Percentiles rank a stretch among this genome's conserved stretches.
Evolutionary conservation across 2,888 invertebrate species (phyloP).

Genomic region (Epsilonema sp.): DNA sequence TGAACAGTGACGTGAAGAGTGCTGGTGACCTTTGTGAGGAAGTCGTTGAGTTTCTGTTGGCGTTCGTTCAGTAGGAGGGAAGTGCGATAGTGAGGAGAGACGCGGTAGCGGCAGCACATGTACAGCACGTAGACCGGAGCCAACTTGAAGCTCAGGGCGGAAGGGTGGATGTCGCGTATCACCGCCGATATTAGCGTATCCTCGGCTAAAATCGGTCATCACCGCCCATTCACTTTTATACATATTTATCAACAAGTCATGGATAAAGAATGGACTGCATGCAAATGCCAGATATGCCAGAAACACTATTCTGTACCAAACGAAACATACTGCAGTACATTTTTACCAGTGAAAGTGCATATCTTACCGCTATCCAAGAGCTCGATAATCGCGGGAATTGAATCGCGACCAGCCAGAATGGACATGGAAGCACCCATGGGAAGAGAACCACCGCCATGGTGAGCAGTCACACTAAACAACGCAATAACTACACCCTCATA

Average conservation of each 20-base stretch:
- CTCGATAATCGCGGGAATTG: conserved; percentile 78
- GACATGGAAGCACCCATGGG: too few relatives aligned
- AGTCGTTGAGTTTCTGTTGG: conserved; percentile 67
- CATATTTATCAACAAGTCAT: background rate
- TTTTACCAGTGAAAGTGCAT: too few relatives aligned
- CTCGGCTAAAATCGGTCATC: conserved; percentile 42
- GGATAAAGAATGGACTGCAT: background rate
- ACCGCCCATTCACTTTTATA: too few relatives aligned
- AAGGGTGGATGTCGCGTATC: conserved; percentile 47
- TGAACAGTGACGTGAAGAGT: conserved; percentile 63
- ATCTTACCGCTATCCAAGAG: conserved; percentile 65
- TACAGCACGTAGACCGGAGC: conserved; percentile 93
- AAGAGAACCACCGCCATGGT: too few relatives aligned
- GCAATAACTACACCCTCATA: too few relatives aligned
- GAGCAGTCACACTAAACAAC: too few relatives aligned
- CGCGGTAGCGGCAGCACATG: conserved; percentile 72
- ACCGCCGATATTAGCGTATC: conserved; percentile 71
- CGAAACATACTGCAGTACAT: background rate
- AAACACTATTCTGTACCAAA: background rate
- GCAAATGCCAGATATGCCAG: background rate
- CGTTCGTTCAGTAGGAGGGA: conserved; percentile 75
- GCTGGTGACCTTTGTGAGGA: conserved; percentile 70
- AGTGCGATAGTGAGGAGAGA: conserved; percentile 78
- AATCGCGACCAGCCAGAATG: too few relatives aligned
- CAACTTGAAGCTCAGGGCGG: conserved; percentile 55